Evolutionary conservation across 2,113 vertebrate genomes (phyloP).

Genomic region (Motacilla tschutschensis): DNA sequence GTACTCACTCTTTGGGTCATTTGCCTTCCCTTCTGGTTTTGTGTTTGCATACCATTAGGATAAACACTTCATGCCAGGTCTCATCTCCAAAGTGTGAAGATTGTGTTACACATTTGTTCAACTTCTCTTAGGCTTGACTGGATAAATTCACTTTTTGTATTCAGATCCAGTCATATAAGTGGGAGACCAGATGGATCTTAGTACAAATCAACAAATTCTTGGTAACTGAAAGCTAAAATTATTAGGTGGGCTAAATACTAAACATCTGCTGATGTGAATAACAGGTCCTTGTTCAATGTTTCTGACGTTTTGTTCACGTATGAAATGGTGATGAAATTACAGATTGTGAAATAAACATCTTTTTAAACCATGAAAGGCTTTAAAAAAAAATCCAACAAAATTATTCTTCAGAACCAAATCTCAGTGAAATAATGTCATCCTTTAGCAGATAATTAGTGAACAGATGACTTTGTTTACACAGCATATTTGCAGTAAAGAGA

Average conservation of each 20-base stretch:
- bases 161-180: constrained; percentile 57
- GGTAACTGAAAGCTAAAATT: constrained; percentile 68
- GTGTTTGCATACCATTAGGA: constrained; percentile 55
- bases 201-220: constrained; percentile 67
- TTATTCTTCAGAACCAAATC: background rate
- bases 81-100: constrained; percentile 44
- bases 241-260: constrained; percentile 61
- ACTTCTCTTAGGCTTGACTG: constrained; percentile 53
- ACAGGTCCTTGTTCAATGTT: constrained; percentile 43
- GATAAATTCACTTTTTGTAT: constrained; percentile 69
- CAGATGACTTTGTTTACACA: constrained; percentile 48
- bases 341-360: constrained; percentile 45
- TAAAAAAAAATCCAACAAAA: background rate
- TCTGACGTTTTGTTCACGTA: constrained; percentile 53
- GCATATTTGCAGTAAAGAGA: constrained; percentile 44
- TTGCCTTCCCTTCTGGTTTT: constrained; percentile 24
- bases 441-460: constrained; percentile 57
- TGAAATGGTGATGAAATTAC: constrained; percentile 53
- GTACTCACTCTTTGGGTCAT: background rate
- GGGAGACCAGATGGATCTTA: constrained; percentile 68
- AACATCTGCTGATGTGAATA: constrained; percentile 75
- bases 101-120: constrained; percentile 46
- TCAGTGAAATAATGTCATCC: constrained; percentile 30
- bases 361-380: constrained; percentile 38
- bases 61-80: constrained; percentile 46